Base-by-base conservation (phyloP, 2,113 vertebrate genomes). In the Dunckerocampus dactyliophorus region DNA sequence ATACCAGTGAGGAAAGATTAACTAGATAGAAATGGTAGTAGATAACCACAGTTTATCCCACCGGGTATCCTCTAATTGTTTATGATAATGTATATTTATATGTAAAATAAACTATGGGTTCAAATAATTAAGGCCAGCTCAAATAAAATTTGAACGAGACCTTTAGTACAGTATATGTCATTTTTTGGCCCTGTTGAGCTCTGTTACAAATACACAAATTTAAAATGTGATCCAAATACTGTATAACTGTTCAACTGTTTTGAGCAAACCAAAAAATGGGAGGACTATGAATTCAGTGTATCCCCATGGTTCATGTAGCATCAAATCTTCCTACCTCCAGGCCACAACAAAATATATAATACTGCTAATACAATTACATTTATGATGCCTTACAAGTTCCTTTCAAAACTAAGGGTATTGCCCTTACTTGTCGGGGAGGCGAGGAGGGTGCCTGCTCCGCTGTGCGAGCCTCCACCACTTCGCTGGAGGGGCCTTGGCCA, bases 401-500 rank as follows among this genome's bases (percentile, higher is more conserved):
- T 17, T 50, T 15, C n/a, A 12, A 19, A 9, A 21, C 11, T 17
- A 20, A 39, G 37, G 16, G 37, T 10, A 1, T 62, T 19, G 43
- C 90, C 46, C 94, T 88, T 4, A 99, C 97, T 54, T 94, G 94
- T 9, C 96, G 92, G 0, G 97, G 97, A 17, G 96, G 93, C 0
- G 95, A 97, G 56, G 96, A 98, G 5, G 97, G 97, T 0, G 96
- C 97, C 82, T 99, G 97, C 65, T 99, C 97, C 0, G 95, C 95
- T 37, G 97, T 99, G 53, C 94, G 92, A 0, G 97, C 95, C 43
- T 95, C 92, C 59, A 99, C 93, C 0, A 90, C 92, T 3, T 97
- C 94, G 22, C 96, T 98, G 54, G 94, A 89, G 2, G 97, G 94
- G 0, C 97, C 95, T 15, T 94, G 89, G 0, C 97, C 97, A 5